Evolutionary conservation across 1,140 invertebrate genomes (phyloP).

Genomic region (Drosophila sproati): DNA sequence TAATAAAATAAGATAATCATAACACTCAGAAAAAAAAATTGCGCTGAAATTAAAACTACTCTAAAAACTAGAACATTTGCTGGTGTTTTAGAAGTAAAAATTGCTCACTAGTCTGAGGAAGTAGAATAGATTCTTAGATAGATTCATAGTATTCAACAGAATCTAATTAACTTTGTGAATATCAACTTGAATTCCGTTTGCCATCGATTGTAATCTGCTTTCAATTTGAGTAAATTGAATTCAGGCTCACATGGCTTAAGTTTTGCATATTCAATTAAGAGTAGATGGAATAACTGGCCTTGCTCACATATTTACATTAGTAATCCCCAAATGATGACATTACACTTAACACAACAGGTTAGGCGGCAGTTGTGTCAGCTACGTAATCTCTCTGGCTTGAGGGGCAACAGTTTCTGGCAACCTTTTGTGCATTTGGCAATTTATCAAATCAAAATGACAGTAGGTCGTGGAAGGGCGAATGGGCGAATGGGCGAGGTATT

Average conservation of each 20-base stretch:
- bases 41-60: too few relatives aligned
- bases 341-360: conserved; percentile 38
- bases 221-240: conserved; percentile 5
- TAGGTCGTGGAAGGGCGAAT: conserved; percentile 24
- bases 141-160: too few relatives aligned
- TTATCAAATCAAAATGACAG: conserved; percentile 76
- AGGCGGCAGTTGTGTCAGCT: conserved; percentile 14
- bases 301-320: conserved; percentile 22
- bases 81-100: too few relatives aligned
- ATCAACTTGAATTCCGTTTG: neutral
- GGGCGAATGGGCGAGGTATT: conserved; percentile 33
- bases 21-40: too few relatives aligned
- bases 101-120: too few relatives aligned
- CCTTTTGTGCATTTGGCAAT: conserved; percentile 56
- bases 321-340: conserved; percentile 44
- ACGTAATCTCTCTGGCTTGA: conserved; percentile 5
- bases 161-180: too few relatives aligned
- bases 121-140: too few relatives aligned
- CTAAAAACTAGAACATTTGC: too few relatives aligned
- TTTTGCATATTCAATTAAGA: conserved; percentile 32
- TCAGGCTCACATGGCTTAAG: neutral
- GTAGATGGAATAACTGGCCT: conserved; percentile 1
- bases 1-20: too few relatives aligned
- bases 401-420: conserved; percentile 11
- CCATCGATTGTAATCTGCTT: conserved; percentile 20